Evolutionary conservation across 2,888 invertebrate genomes (phyloP), one percentile per base, ranked within the genome.

Genomic region (Cryptocheilus praepositus): DNA sequence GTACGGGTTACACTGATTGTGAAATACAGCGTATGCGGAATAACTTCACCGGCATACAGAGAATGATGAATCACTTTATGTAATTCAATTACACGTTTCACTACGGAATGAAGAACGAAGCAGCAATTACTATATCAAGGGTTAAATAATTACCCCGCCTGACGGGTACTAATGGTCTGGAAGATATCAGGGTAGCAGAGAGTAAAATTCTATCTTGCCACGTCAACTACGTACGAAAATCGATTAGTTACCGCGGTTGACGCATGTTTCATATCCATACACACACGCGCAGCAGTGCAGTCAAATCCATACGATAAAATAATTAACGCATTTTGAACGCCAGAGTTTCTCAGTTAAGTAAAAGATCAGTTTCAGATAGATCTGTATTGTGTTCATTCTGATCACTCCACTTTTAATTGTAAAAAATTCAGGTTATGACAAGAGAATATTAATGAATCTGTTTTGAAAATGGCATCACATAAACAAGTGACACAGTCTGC

Each of bases 1-100:
- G 22, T 16, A 36, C 43, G 19, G 43, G 56, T 28, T 28, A 56
- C 49, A 19, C 43, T 28, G n/a, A n/a, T n/a, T n/a, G n/a, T n/a
- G 43, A 54, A 61, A 59, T 60, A 70, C 64, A 57, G 54, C 18
- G 16, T 49, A 49, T 49, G 18, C 49, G 16, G n/a, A 49, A 49
- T 63, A 70, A 67, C 63, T 64, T 63, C 51, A 45, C 43, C 55
- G 61, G 56, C 54, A 62, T 54, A 49, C 45, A 22, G 51, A 54
- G 64, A 71, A 71, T 73, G 73, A 73, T 73, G 67, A 73, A 73
- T 71, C 67, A 71, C 67, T 71, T 68, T 68, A 67, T 55, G 64
- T 71, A 71, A 73, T 71, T 73, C 67, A 71, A 71, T 73, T 73
- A 73, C 61, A 67, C 64, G 64, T 52, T 54, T 58, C 53, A 55